A percentile compares a stretch with the other conserved stretches of the same genome.
Conservation (phyloP, 1,140 invertebrate genomes). For the Diorhabda elongata region DNA sequence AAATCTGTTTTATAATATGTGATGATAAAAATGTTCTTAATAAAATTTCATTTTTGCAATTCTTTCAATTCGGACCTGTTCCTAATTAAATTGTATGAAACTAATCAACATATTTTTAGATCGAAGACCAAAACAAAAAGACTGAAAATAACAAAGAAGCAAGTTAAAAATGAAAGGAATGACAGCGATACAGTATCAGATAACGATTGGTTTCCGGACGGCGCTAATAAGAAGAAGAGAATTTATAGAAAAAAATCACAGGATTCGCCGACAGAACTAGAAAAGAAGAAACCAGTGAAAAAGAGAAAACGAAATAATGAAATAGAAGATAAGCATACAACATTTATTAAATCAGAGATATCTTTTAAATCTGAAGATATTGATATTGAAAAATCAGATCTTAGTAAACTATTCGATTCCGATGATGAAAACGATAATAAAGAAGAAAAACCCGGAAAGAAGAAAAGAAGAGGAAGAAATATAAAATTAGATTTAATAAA, state of each 20-base stretch:
- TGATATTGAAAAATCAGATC: too few species aligned
- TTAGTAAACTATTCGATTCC: not conserved
- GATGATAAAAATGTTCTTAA: not conserved
- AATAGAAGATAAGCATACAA: not conserved
- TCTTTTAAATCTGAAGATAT: too few species aligned
- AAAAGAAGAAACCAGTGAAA: constrained; percentile 8
- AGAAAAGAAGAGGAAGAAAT: not conserved
- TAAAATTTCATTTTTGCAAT: not conserved
- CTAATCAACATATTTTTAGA: not conserved
- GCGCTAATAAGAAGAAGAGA: not conserved
- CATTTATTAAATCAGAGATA: not conserved
- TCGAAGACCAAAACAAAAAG: not conserved
- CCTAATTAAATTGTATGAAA: not conserved
- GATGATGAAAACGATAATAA: not conserved
- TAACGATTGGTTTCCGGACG: not conserved
- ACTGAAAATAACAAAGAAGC: not conserved
- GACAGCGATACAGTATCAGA: not conserved
- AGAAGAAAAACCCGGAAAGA: not conserved
- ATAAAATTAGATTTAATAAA: constrained; percentile 10
- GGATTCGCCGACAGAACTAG: not conserved
- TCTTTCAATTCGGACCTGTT: not conserved
- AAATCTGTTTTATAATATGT: not conserved
- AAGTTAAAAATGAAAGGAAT: not conserved
- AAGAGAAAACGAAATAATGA: constrained; percentile 3
- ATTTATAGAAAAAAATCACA: not conserved